These are phyloP conservation scores for Ryuthela nishihirai DNA, from an alignment of 2,888 invertebrate species.

Conservation along the genomic window DNA sequence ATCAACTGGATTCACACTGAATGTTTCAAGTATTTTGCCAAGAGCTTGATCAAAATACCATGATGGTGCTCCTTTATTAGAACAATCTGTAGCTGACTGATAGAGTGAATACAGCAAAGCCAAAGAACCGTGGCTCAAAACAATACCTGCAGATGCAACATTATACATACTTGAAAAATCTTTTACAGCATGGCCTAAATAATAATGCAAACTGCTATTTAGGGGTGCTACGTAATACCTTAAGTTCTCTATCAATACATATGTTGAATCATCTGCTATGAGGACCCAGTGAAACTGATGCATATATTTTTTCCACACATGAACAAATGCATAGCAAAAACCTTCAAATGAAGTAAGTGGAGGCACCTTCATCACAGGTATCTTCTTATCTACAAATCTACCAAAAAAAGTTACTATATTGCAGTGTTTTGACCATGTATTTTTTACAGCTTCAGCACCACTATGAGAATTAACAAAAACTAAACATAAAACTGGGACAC, in stretches of 20 bases:
- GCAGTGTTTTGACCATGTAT: slow-evolving; percentile 44
- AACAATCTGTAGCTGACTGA: slow-evolving; percentile 18
- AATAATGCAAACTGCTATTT: slow-evolving; percentile 38
- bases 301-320: slow-evolving; percentile 32
- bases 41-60: slow-evolving; percentile 42
- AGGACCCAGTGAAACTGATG: slow-evolving; percentile 43
- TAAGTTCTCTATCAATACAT: slow-evolving; percentile 44
- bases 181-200: slow-evolving; percentile 44
- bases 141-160: slow-evolving; percentile 43
- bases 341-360: slow-evolving; percentile 38
- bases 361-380: slow-evolving; percentile 42
- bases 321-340: slow-evolving; percentile 41
- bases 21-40: slow-evolving; percentile 39
- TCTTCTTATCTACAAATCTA: slow-evolving; percentile 37
- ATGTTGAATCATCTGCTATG: slow-evolving; percentile 43
- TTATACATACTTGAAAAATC: slow-evolving; percentile 43
- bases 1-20: slow-evolving; percentile 41
- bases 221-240: slow-evolving; percentile 43
- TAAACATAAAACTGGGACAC: slow-evolving; percentile 40
- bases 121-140: slow-evolving; percentile 41
- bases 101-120: slow-evolving; percentile 18
- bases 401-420: slow-evolving; percentile 42
- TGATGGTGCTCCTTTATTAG: slow-evolving; percentile 11
- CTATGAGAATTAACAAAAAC: slow-evolving; percentile 39
- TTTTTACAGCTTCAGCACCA: slow-evolving; percentile 40